Evolutionary conservation across 2,113 vertebrate genomes (phyloP).

Genomic region (Microtus montanus): DNA sequence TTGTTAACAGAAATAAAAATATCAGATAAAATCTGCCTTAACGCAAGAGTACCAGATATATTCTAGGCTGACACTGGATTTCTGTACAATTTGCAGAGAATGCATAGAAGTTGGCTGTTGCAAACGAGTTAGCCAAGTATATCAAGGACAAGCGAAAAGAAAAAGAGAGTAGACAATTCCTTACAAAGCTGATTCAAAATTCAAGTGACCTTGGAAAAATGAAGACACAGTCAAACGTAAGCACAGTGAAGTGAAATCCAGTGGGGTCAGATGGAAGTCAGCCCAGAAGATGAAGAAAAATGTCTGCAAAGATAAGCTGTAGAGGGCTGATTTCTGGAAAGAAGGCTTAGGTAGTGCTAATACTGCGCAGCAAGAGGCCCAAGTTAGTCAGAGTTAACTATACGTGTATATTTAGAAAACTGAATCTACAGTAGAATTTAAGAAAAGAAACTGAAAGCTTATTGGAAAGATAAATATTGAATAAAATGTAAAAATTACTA

Average conservation of each 20-base stretch:
- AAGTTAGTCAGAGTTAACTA: background rate
- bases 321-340: background rate
- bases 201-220: slow-evolving; percentile 44
- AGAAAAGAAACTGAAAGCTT: background rate
- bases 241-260: slow-evolving; percentile 19
- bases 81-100: background rate
- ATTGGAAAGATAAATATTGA: slow-evolving; percentile 52
- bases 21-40: background rate
- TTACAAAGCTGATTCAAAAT: slow-evolving; percentile 8
- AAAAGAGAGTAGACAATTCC: background rate
- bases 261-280: background rate
- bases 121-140: background rate
- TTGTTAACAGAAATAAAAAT: background rate
- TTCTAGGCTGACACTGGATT: background rate
- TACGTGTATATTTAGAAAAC: background rate
- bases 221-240: slow-evolving; percentile 41
- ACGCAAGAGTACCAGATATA: background rate
- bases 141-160: background rate
- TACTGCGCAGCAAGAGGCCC: background rate
- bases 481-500: background rate
- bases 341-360: background rate
- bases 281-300: slow-evolving; percentile 7
- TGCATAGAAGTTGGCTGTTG: background rate
- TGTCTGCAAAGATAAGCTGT: background rate
- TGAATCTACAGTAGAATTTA: slow-evolving; percentile 19